Evolutionary conservation across 2,113 vertebrate species (phyloP).

Genomic region (Scolopax mira): DNA sequence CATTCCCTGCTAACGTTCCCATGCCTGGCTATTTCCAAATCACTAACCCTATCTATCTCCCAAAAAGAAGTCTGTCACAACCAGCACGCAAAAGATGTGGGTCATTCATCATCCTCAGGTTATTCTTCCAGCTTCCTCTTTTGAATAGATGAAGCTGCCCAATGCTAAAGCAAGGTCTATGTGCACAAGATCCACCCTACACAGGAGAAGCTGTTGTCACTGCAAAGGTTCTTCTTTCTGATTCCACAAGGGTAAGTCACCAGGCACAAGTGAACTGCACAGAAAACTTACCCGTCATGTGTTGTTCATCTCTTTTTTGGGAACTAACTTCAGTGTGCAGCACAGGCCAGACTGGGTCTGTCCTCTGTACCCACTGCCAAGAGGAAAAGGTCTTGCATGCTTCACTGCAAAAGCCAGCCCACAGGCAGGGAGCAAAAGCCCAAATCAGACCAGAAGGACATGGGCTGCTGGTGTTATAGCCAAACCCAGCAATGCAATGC

Average conservation of each 20-base stretch:
- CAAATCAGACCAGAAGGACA: not conserved
- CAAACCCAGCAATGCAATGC: fast-evolving
- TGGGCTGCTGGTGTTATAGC: fast-evolving
- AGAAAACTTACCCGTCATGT: not conserved
- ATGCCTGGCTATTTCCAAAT: not conserved
- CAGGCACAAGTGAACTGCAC: not conserved
- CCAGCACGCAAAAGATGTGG: not conserved
- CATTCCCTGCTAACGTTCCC: not conserved
- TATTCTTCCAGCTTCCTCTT: not conserved
- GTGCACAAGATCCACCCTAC: not conserved
- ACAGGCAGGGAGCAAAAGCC: not conserved
- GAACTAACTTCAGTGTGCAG: not conserved
- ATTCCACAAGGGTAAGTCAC: fast-evolving
- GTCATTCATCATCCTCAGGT: not conserved
- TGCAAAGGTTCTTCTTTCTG: not conserved
- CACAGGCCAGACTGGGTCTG: not conserved
- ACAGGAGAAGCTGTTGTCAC: not conserved
- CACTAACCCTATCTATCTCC: not conserved
- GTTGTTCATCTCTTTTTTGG: not conserved
- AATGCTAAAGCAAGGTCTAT: fast-evolving
- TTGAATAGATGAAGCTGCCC: fast-evolving
- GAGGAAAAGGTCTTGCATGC: fast-evolving
- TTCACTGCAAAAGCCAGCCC: not conserved
- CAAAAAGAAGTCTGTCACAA: not conserved
- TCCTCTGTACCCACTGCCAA: not conserved